Base-by-base conservation (phyloP, 2,797 vertebrate species). In the Sphaeramia orbicularis region DNA sequence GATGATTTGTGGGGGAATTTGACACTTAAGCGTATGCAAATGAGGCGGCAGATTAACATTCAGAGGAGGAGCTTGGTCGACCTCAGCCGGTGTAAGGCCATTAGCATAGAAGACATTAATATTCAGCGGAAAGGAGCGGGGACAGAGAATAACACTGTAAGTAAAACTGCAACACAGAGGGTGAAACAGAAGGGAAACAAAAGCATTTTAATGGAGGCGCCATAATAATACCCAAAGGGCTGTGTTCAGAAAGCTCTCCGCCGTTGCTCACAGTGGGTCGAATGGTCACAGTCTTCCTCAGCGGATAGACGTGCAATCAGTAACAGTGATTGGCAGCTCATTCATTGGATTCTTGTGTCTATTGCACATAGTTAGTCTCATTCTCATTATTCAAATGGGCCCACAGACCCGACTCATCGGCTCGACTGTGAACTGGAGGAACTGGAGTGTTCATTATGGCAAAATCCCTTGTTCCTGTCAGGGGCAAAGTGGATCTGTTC, bases 81-180 rank as follows among this genome's bases (percentile, higher is more conserved):
- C 90, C 90, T 91, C 82, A 86, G 86, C 86, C 83, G 80, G 79
- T 82, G 86, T 77, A 69, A 85, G 80, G 80, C 86, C 86, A 93
- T 95, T 94, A 93, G 90, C 92, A 93, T 93, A 93, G 77, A 38
- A 41, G 78, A 57, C 78, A 86, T 94, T 94, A 93, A 93, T 92
- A 94, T 94, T 93, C 90, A 87, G 87, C 55, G 55, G 82, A 41
- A 47, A 85, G 78, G 68, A 75, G 79, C 52, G 19, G 78, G 66
- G 85, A 82, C 77, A 61, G 80, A 84, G 81, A 89, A 86, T 80
- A 88, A 87, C 83, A 86, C 82, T 91, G 88, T 87, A 86, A 91
- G 85, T 89, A 89, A 91, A 89, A 90, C 80, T 84, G 78, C 79
- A 81, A 83, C 82, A 69, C 70, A 65, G 81, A 85, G 84, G 73